Evolutionary conservation across 1,140 invertebrate species (phyloP).

Genomic region (Zaprionus ghesquierei): DNA sequence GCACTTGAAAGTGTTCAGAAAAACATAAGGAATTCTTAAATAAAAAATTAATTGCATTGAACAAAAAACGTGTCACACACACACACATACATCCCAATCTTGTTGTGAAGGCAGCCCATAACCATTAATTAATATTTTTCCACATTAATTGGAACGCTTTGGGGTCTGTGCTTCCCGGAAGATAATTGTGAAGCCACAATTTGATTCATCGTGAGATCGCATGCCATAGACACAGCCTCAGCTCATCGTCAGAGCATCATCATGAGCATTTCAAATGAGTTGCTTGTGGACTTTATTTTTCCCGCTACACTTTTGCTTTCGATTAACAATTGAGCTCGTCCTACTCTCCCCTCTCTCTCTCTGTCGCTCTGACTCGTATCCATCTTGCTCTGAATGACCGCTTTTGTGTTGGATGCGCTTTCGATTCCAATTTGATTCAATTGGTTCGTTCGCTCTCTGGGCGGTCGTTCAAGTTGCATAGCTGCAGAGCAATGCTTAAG

Average conservation of each 20-base stretch:
- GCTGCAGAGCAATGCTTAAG: slow-evolving; percentile 8
- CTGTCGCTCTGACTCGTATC: not conserved
- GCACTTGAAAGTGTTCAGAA: slow-evolving; percentile 52
- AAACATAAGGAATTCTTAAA: slow-evolving; percentile 27
- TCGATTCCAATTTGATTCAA: slow-evolving; percentile 42
- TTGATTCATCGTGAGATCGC: slow-evolving; percentile 24
- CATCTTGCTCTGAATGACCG: slow-evolving; percentile 23
- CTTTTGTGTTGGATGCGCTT: slow-evolving; percentile 36
- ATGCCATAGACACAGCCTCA: slow-evolving; percentile 8
- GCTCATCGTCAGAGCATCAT: slow-evolving; percentile 21
- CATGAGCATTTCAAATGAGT: slow-evolving; percentile 17
- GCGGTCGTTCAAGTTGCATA: slow-evolving; percentile 22
- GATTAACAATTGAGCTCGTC: slow-evolving; percentile 15
- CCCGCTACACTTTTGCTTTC: slow-evolving; percentile 41
- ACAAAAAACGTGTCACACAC: not conserved
- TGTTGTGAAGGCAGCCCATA: slow-evolving; percentile 7
- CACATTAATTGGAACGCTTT: slow-evolving; percentile 59
- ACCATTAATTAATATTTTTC: slow-evolving; percentile 57
- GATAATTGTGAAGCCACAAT: slow-evolving; percentile 29
- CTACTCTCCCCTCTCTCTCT: not conserved
- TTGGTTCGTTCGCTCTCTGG: slow-evolving; percentile 21
- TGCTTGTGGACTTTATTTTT: slow-evolving; percentile 21
- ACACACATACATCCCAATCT: not conserved
- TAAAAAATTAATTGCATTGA: slow-evolving; percentile 32
- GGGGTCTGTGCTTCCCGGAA: slow-evolving; percentile 19